Conservation (phyloP, 1,140 invertebrate genomes). For the Sipha flava region DNA sequence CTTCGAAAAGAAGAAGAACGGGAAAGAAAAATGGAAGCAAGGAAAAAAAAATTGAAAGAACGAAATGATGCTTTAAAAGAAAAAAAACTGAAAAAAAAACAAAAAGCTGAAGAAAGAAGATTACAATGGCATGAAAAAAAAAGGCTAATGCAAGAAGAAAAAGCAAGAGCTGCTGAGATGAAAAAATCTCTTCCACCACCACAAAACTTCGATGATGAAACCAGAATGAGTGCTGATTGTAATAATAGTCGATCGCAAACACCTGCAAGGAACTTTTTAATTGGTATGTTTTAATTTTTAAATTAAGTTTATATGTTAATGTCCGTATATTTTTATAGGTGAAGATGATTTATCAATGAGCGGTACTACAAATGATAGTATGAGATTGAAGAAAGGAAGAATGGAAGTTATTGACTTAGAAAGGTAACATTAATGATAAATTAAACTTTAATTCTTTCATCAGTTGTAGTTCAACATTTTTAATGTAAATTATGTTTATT, state of each 20-base stretch:
- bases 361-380: slow-evolving; percentile 56
- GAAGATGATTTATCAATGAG: slow-evolving; percentile 55
- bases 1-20: slow-evolving; percentile 36
- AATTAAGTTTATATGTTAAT: not conserved
- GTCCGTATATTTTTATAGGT: not conserved
- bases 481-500: slow-evolving; percentile 9
- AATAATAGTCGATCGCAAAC: slow-evolving; percentile 42
- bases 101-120: slow-evolving; percentile 38
- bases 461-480: not conserved
- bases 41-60: slow-evolving; percentile 35
- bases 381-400: slow-evolving; percentile 58
- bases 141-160: slow-evolving; percentile 34
- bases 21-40: slow-evolving; percentile 35
- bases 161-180: slow-evolving; percentile 36
- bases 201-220: slow-evolving; percentile 73
- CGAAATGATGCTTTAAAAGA: slow-evolving; percentile 36
- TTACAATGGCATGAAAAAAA: slow-evolving; percentile 34
- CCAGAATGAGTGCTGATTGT: slow-evolving; percentile 71
- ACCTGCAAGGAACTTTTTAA: slow-evolving; percentile 37
- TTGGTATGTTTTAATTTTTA: not conserved
- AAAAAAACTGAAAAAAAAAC: slow-evolving; percentile 34
- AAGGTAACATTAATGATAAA: slow-evolving; percentile 42
- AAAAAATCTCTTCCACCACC: slow-evolving; percentile 41
- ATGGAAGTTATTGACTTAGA: slow-evolving; percentile 65
- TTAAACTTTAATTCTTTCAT: not conserved